Conservation (phyloP, 2,113 vertebrate genomes). For the Hepsetus odoe region DNA sequence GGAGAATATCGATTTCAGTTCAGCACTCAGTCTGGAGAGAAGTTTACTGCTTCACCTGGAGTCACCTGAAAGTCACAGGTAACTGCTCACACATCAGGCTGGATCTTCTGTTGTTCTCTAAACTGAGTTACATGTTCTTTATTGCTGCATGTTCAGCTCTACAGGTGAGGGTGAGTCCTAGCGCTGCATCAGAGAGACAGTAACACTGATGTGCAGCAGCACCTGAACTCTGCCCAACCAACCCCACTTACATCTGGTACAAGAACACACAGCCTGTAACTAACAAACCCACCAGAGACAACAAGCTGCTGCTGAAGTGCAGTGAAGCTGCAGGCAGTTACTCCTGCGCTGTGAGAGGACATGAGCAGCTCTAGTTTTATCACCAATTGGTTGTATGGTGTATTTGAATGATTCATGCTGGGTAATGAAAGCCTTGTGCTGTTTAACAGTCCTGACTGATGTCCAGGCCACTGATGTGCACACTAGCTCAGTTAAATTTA, state of each 20-base stretch:
- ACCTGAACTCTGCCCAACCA: no score
- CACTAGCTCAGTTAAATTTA: no score
- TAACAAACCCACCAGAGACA: background rate
- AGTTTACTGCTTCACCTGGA: background rate
- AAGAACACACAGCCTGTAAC: no score
- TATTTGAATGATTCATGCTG: no score
- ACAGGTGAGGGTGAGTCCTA: background rate
- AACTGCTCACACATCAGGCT: background rate
- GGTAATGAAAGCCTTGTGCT: no score
- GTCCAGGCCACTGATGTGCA: no score
- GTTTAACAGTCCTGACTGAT: no score
- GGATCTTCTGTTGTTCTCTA: background rate
- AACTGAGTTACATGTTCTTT: background rate
- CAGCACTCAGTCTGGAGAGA: background rate
- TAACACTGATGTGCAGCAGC: no score
- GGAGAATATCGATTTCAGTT: constrained; percentile 43
- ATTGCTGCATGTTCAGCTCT: background rate
- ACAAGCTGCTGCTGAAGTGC: background rate
- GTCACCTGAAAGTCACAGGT: constrained; percentile 40
- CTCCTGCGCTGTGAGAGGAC: no score
- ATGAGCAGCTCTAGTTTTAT: no score
- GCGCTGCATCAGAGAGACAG: background rate
- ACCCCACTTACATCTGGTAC: no score
- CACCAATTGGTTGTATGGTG: no score
- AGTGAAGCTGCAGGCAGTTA: background rate